A percentile compares a stretch with the other conserved stretches of the same genome.
phyloP scores from a whole-genome alignment of 2,888 invertebrate species.

The Harpalus rubripes region DNA sequence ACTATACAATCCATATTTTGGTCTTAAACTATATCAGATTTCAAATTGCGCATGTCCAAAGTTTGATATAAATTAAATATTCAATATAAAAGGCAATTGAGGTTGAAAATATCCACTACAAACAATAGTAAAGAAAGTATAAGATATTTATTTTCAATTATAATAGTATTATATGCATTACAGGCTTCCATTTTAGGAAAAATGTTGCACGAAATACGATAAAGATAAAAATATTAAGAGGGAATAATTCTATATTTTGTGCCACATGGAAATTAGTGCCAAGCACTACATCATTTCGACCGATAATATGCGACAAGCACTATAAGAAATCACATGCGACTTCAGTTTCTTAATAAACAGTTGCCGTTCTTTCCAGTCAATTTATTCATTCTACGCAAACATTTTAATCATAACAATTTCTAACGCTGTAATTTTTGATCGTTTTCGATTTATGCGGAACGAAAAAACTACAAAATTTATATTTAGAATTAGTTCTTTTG shows the following conservation, averaged over 20 bases:
- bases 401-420: neutral
- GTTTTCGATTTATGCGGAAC: neutral
- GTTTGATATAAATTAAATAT: slow-evolving; percentile 56
- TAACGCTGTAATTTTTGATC: neutral
- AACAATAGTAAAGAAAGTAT: slow-evolving; percentile 36
- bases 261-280: slow-evolving; percentile 13
- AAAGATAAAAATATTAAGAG: slow-evolving; percentile 48
- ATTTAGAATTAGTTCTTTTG: too few species aligned
- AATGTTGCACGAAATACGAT: slow-evolving; percentile 29
- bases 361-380: neutral
- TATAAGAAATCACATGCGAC: slow-evolving; percentile 34
- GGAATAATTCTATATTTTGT: slow-evolving; percentile 35
- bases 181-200: slow-evolving; percentile 22
- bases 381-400: neutral
- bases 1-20: slow-evolving; percentile 48
- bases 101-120: slow-evolving; percentile 42
- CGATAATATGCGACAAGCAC: neutral
- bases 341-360: slow-evolving; percentile 36
- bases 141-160: slow-evolving; percentile 40
- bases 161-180: slow-evolving; percentile 27
- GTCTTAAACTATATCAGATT: slow-evolving; percentile 26
- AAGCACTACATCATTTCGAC: slow-evolving; percentile 26
- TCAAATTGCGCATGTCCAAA: slow-evolving; percentile 54
- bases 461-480: too few species aligned
- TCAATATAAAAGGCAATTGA: slow-evolving; percentile 46